A percentile compares a stretch with the other conserved stretches of the same genome.
Evolutionary conservation across 64 coral and sea anemone species (phyloP).

Genomic region (Dendrophyllia cribrosa): DNA sequence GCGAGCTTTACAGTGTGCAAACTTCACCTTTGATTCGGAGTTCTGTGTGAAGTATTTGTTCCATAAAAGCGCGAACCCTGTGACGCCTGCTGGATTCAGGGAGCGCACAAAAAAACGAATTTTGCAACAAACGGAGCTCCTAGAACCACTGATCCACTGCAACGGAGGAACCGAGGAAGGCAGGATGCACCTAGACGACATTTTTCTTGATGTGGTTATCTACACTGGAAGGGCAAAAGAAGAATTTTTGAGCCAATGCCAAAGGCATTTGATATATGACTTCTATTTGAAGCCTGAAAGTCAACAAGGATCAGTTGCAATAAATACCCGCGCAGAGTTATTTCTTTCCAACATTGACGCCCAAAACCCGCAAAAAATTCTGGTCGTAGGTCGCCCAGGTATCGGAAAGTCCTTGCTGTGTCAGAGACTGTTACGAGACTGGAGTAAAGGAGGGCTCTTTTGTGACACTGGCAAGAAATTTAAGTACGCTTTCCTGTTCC

Average conservation of each 20-base stretch:
- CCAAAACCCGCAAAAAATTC: slow-evolving; percentile 1
- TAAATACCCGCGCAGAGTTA: slow-evolving; percentile 9
- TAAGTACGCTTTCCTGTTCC: slow-evolving; percentile 1
- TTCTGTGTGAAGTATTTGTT: slow-evolving; percentile 36
- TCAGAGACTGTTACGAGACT: slow-evolving; percentile 11
- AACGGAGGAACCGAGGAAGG: background rate
- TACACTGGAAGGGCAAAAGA: slow-evolving; percentile 27
- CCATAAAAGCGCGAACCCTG: background rate
- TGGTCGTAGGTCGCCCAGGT: slow-evolving; percentile 33
- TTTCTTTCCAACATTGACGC: slow-evolving; percentile 10
- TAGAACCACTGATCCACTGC: slow-evolving; percentile 18
- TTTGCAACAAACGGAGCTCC: background rate
- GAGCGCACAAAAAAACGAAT: background rate
- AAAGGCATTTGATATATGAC: background rate
- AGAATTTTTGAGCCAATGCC: background rate
- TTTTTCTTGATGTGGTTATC: slow-evolving; percentile 15
- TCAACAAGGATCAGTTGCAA: slow-evolving; percentile 1
- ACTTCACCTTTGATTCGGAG: slow-evolving; percentile 4
- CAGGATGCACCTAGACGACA: slow-evolving; percentile 4
- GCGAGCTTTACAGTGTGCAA: background rate
- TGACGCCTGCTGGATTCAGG: background rate
- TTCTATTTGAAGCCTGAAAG: slow-evolving; percentile 5
- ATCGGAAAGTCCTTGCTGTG: slow-evolving; percentile 42
- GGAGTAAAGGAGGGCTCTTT: background rate
- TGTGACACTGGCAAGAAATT: background rate